A percentile compares a stretch with the other conserved stretches of the same genome.
These are phyloP conservation scores for Mobula hypostoma DNA, from an alignment of 2,113 vertebrate species.

Conservation along the genomic window DNA sequence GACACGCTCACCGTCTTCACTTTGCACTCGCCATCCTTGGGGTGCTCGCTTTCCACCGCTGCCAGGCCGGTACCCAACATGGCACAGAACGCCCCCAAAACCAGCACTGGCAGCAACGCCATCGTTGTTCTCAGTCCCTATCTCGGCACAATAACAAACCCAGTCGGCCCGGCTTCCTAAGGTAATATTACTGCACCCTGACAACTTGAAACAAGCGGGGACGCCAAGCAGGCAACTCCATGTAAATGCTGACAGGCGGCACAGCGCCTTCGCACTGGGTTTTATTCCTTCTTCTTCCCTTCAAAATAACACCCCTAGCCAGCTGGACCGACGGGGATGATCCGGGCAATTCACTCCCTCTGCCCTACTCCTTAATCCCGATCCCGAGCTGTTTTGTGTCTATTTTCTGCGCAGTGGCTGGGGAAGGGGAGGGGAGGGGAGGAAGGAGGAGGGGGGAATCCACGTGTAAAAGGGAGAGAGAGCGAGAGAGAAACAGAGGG, in stretches of 20 bases:
- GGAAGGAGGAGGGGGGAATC: background rate
- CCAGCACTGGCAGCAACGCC: slow-evolving; percentile 51
- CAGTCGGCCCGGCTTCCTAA: background rate
- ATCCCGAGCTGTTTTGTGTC: background rate
- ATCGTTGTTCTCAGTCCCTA: slow-evolving; percentile 56
- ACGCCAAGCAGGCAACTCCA: background rate
- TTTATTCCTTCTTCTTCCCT: background rate
- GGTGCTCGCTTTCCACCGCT: slow-evolving; percentile 51
- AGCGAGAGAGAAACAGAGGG: background rate
- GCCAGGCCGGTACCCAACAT: slow-evolving; percentile 42
- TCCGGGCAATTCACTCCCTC: background rate
- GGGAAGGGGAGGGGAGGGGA: background rate
- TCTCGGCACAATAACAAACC: slow-evolving; percentile 44
- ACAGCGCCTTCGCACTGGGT: background rate
- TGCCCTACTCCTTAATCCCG: background rate
- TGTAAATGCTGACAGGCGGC: background rate
- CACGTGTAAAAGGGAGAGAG: slow-evolving; percentile 15
- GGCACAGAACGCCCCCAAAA: slow-evolving; percentile 47
- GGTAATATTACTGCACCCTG: background rate
- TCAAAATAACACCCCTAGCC: background rate
- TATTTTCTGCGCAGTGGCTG: slow-evolving; percentile 21
- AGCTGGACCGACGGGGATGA: background rate
- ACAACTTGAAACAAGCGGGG: background rate
- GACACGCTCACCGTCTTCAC: slow-evolving; percentile 98
- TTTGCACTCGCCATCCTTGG: slow-evolving; percentile 85